These are phyloP conservation scores for Idaea biselata DNA, from an alignment of 2,888 invertebrate genomes.

Conservation along the genomic window DNA sequence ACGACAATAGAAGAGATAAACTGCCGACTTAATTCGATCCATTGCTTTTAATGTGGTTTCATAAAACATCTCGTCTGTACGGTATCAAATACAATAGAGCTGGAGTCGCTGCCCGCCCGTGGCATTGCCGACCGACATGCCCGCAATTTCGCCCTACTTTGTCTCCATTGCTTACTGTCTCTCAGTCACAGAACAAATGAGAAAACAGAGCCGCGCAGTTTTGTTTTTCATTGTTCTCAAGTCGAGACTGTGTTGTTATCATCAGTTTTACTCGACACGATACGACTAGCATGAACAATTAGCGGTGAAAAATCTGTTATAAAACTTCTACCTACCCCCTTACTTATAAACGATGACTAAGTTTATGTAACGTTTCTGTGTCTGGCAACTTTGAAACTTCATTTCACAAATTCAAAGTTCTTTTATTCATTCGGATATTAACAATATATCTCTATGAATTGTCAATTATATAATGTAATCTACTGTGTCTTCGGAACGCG, in stretches of 20 bases:
- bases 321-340: no score
- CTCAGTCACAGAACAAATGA: conserved; percentile 57
- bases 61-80: conserved; percentile 74
- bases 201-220: conserved; percentile 49
- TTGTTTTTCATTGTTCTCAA: conserved; percentile 61
- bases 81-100: conserved; percentile 61
- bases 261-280: conserved; percentile 32
- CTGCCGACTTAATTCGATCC: conserved; percentile 64
- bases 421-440: no score
- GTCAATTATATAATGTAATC: no score
- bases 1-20: conserved; percentile 42
- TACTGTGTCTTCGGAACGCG: no score
- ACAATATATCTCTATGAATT: no score
- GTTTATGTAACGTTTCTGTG: no score
- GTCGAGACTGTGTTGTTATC: conserved; percentile 35
- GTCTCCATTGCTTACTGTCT: conserved; percentile 63
- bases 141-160: conserved; percentile 65
- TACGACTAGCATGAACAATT: conserved; percentile 34
- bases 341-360: no score
- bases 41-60: conserved; percentile 64
- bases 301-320: conserved; percentile 32
- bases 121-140: conserved; percentile 51
- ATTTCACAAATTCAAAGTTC: no score
- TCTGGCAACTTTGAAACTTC: no score
- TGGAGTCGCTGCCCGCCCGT: conserved; percentile 35